These are phyloP conservation scores for Molorchus minor DNA, from an alignment of 2,888 invertebrate species.

Conservation along the genomic window DNA sequence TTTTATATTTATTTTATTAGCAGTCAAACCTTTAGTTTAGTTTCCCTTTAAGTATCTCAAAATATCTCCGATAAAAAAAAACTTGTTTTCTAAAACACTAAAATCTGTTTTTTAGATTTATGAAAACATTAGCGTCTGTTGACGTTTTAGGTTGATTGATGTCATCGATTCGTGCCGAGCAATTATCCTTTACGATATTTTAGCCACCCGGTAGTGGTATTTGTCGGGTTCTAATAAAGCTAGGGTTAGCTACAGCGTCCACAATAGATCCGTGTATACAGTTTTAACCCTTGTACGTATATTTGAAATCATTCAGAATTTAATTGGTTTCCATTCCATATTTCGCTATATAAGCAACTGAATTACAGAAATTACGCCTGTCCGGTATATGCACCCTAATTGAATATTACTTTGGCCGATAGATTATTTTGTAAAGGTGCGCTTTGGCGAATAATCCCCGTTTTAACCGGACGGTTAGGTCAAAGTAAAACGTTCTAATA, in stretches of 20 bases:
- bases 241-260: constrained; percentile 29
- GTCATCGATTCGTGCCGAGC: too few species aligned
- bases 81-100: too few species aligned
- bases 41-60: too few species aligned
- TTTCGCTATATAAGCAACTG: constrained; percentile 53
- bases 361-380: constrained; percentile 47
- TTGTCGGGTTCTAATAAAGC: background rate
- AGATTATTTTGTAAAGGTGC: constrained; percentile 51
- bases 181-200: too few species aligned
- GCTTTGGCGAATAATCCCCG: constrained; percentile 37
- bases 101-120: too few species aligned
- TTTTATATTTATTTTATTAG: too few species aligned
- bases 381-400: constrained; percentile 47
- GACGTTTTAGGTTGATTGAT: too few species aligned
- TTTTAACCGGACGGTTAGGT: constrained; percentile 42
- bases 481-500: constrained; percentile 39
- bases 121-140: too few species aligned
- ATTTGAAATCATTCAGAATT: constrained; percentile 53
- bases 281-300: constrained; percentile 13
- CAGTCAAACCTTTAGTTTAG: too few species aligned
- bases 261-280: constrained; percentile 26
- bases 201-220: background rate
- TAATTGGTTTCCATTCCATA: constrained; percentile 58
- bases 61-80: too few species aligned
- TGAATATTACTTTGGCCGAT: constrained; percentile 54